phyloP scores from a whole-genome alignment of 2,113 vertebrate species.

The Oreotrochilus melanogaster region DNA sequence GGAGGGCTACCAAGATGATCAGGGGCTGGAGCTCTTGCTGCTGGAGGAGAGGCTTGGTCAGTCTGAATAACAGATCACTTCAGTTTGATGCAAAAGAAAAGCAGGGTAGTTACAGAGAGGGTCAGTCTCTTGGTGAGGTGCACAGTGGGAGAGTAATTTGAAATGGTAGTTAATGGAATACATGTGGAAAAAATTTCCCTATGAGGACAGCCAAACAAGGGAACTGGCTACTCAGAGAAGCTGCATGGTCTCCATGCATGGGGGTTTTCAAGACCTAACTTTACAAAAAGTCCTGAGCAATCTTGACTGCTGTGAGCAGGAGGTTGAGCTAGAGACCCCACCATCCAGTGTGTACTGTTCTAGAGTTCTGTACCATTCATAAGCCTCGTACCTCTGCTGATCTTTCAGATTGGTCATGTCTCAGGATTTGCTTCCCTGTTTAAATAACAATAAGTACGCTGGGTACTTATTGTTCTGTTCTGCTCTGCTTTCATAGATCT shows the following conservation, averaged over 20 bases:
- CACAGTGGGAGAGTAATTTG: background rate
- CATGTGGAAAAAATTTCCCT: background rate
- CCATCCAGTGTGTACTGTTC: rapidly evolving
- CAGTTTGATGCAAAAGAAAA: background rate
- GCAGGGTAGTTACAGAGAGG: background rate
- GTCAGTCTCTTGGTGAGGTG: background rate
- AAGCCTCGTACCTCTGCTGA: background rate
- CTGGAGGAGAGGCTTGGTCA: background rate
- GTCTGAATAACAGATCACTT: background rate
- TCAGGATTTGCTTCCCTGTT: background rate
- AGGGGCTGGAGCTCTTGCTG: background rate
- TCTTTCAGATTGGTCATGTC: background rate
- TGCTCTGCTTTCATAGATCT: background rate
- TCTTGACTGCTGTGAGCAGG: background rate
- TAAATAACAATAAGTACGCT: background rate
- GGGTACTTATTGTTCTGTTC: no score
- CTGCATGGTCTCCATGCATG: background rate
- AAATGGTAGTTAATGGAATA: background rate
- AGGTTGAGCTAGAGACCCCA: rapidly evolving
- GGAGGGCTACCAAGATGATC: background rate
- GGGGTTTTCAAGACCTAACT: background rate
- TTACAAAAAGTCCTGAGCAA: background rate
- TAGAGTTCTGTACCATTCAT: background rate
- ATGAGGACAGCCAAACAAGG: background rate
- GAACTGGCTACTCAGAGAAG: background rate